Evolutionary conservation across 2,797 vertebrate genomes (phyloP), one percentile per base, ranked within the genome.

Genomic region (Borostomias antarcticus): DNA sequence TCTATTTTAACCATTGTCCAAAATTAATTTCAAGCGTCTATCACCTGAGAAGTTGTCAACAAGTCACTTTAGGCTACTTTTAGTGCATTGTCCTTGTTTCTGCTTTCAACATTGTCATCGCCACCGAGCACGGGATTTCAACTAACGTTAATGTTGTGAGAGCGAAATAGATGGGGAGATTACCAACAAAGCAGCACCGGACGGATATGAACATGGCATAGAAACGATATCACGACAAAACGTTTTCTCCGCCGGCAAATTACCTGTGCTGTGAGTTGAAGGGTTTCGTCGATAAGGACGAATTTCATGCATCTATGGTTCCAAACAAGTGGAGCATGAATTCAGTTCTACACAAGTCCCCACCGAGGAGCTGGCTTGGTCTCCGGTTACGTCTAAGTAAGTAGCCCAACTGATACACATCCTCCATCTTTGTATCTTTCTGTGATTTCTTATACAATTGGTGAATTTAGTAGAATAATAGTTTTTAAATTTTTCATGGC

Each of bases 311-410:
- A 33, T 76, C 64, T 73, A 93, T 92, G 89, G 91, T 92, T 67
- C 91, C 91, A n/a, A 91, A 85, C 88, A 93, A 84, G 77, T 81
- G 84, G 85, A 86, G 4, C 33, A 88, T 81, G 77, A 91, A 86
- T 73, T 88, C 89, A 0, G 73, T 35, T 2, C 78, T 89, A 70
- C 82, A 89, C 64, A 89, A 89, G 40, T 88, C 76, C 0, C 86
- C 91, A 13, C 89, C 86, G 3, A 60, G 35, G 58, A 89, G 86
- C 76, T 92, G 92, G 89, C 89, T 93, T 0, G 85, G 85, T 4
- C 88, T 93, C 66, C 75, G 82, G 21, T 2, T 80, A 21, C 83
- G 89, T 53, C 76, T 82, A 1, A 78, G 90, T 90, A 77, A 95
- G 93, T 92, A 72, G 51, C 35, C 3, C 15, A 13, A 45, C 40